Conservation (phyloP, 2,113 vertebrate genomes). For the Suricata suricatta region DNA sequence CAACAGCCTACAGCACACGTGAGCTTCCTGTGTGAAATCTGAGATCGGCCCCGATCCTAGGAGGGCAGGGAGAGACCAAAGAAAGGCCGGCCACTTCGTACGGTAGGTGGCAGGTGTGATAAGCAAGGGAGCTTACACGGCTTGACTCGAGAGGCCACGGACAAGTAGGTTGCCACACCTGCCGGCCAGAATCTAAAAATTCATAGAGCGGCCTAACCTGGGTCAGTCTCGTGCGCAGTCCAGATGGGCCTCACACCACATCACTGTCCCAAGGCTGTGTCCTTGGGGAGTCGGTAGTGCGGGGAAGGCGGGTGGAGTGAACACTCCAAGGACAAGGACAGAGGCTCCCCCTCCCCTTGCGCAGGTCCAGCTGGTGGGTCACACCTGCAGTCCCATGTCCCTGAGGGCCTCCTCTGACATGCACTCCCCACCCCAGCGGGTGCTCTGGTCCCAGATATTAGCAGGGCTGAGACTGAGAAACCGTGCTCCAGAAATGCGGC, state of each 20-base stretch:
- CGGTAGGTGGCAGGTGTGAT: background rate
- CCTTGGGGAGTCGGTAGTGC: background rate
- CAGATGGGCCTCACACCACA: background rate
- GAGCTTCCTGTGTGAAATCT: background rate
- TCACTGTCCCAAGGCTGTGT: background rate
- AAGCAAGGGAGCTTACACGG: background rate
- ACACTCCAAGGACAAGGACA: background rate
- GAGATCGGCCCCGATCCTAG: background rate
- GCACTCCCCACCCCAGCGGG: too few species aligned
- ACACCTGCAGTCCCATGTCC: background rate
- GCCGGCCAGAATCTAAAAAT: background rate
- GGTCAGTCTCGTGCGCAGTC: background rate
- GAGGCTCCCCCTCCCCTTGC: background rate
- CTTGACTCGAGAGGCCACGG: background rate
- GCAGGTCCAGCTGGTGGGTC: background rate
- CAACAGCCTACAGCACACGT: rapidly evolving
- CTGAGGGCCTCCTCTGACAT: background rate
- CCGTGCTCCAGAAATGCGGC: background rate
- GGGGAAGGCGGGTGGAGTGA: background rate
- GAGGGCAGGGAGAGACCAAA: background rate
- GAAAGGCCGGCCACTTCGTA: background rate
- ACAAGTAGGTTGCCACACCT: background rate
- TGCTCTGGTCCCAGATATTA: background rate
- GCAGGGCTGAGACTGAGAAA: background rate
- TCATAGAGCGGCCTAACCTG: background rate